phyloP scores from a whole-genome alignment of 2,113 vertebrate genomes.

The Synodontis membranacea region DNA sequence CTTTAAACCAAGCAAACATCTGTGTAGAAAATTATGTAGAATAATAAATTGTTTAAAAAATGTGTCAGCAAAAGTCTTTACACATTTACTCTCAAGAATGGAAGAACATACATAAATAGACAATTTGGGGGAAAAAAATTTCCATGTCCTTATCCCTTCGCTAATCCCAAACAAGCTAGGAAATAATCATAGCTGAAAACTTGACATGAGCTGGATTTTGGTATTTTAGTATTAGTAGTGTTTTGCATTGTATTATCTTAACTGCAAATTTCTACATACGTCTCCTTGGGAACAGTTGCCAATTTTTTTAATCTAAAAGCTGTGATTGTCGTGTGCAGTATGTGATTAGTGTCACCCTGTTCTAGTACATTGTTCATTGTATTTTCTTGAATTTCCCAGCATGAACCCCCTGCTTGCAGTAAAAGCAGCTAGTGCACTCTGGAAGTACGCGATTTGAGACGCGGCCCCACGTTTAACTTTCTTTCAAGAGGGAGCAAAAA shows the following conservation, averaged over 20 bases:
- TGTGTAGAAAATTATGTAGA: neutral
- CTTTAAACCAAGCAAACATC: neutral
- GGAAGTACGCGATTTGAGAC: neutral
- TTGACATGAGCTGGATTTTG: neutral
- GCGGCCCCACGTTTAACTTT: neutral
- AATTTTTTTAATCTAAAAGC: neutral
- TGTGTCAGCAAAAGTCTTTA: neutral
- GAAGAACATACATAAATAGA: neutral
- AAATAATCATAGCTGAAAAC: neutral
- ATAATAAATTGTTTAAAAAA: neutral
- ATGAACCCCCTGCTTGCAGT: neutral
- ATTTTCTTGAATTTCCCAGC: neutral
- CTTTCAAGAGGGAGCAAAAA: neutral
- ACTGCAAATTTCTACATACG: neutral
- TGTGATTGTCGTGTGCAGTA: neutral
- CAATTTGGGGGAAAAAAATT: neutral
- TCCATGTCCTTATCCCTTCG: neutral
- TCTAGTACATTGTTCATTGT: neutral
- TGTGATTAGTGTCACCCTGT: neutral
- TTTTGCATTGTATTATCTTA: neutral
- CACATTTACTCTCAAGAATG: neutral
- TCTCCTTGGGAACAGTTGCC: neutral
- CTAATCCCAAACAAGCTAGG: neutral
- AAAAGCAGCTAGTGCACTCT: neutral
- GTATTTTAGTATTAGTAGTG: neutral